phyloP scores from a whole-genome alignment of 2,888 invertebrate species.

The Megamerina dolium region DNA sequence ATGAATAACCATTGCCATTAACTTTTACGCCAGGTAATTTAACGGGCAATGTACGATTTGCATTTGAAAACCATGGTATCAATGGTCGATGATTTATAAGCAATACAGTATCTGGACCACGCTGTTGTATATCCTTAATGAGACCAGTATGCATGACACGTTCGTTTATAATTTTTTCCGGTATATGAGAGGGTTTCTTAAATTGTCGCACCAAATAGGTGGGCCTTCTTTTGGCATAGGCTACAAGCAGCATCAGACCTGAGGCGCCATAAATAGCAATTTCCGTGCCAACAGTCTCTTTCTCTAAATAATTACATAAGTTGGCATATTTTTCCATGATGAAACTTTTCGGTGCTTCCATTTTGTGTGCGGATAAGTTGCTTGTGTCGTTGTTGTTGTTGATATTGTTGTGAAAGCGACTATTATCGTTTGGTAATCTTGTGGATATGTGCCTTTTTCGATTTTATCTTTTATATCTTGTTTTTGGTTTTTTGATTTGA shows the following conservation, averaged over 20 bases:
- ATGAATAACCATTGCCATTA: conserved; percentile 47
- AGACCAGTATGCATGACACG: conserved; percentile 38
- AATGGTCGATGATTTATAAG: conserved; percentile 37
- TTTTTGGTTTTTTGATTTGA: conserved; percentile 1
- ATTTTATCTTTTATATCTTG: conserved; percentile 7
- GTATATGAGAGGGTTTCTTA: conserved; percentile 41
- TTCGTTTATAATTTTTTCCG: conserved; percentile 37
- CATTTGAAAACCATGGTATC: conserved; percentile 36
- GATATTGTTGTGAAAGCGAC: background rate
- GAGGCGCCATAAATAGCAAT: conserved; percentile 37
- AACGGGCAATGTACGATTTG: conserved; percentile 31
- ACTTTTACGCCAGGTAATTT: conserved; percentile 43
- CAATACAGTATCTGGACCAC: conserved; percentile 35
- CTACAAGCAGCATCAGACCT: conserved; percentile 34
- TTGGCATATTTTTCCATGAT: conserved; percentile 31
- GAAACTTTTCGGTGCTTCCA: conserved; percentile 25
- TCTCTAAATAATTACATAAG: conserved; percentile 41
- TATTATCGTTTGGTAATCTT: conserved; percentile 2
- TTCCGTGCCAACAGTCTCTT: conserved; percentile 36
- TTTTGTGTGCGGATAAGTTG: conserved; percentile 12
- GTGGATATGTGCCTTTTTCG: conserved; percentile 6
- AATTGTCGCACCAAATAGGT: conserved; percentile 39
- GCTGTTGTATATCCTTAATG: conserved; percentile 35
- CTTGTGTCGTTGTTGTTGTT: conserved; percentile 3
- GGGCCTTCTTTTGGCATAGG: conserved; percentile 37